Conservation (phyloP, 37 sponge, comb jelly and placozoan genomes). For the Chondrosia reniformis region DNA sequence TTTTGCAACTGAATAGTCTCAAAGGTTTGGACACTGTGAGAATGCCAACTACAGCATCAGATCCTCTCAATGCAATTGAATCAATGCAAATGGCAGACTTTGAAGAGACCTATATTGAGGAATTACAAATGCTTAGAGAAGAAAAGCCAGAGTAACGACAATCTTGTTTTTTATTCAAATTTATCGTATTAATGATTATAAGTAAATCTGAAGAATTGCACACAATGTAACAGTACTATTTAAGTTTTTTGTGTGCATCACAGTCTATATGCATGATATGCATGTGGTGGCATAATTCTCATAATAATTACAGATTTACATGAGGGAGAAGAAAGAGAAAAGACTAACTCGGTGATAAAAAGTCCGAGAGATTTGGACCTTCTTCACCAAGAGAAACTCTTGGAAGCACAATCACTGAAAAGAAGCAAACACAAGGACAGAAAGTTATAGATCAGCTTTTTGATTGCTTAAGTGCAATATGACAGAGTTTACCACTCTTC, state of each 20-base stretch:
- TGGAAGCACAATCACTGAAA: slow-evolving; percentile 27
- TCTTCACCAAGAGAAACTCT: slow-evolving; percentile 35
- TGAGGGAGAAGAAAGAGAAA: slow-evolving; percentile 79
- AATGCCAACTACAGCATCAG: slow-evolving; percentile 17
- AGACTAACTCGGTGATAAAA: slow-evolving; percentile 64
- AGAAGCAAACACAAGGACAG: slow-evolving; percentile 38
- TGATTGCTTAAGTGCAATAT: too few species aligned
- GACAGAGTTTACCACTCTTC: background rate
- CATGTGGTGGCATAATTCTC: background rate
- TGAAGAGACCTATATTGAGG: slow-evolving; percentile 66
- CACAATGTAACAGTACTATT: background rate
- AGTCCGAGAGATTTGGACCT: slow-evolving; percentile 37
- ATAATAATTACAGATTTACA: slow-evolving; percentile 77
- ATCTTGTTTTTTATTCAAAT: too few species aligned
- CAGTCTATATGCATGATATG: background rate
- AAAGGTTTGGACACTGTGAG: slow-evolving; percentile 40
- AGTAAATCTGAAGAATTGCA: background rate
- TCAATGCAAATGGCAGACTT: slow-evolving; percentile 33
- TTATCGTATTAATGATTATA: background rate
- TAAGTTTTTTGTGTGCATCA: too few species aligned
- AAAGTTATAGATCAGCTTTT: slow-evolving; percentile 21
- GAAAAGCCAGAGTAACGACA: slow-evolving; percentile 77
- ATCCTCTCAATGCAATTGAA: background rate
- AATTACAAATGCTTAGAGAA: slow-evolving; percentile 68
- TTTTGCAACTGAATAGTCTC: slow-evolving; percentile 39